phyloP scores from a whole-genome alignment of 2,888 invertebrate species.

The Prosopocoilus inquinatus region DNA sequence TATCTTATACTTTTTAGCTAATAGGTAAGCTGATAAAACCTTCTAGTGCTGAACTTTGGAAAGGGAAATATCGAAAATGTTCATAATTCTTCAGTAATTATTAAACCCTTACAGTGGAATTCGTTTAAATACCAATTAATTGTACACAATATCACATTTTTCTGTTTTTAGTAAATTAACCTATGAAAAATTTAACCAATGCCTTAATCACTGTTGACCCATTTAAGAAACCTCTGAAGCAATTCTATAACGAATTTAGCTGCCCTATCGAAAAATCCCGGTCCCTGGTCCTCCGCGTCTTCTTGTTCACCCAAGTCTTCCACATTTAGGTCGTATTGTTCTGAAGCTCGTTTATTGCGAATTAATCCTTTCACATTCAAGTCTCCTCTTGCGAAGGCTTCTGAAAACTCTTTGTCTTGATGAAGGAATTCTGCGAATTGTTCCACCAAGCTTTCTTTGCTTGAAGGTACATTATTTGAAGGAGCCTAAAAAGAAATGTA shows the following conservation, averaged over 20 bases:
- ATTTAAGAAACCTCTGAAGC: slow-evolving; percentile 50
- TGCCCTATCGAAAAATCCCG: slow-evolving; percentile 49
- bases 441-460: slow-evolving; percentile 33
- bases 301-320: slow-evolving; percentile 21
- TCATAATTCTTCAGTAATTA: too few relatives aligned
- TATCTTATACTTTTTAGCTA: too few relatives aligned
- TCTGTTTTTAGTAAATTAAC: not conserved
- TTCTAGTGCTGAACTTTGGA: too few relatives aligned
- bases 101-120: too few relatives aligned
- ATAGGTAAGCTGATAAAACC: too few relatives aligned
- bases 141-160: too few relatives aligned
- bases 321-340: slow-evolving; percentile 16
- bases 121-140: too few relatives aligned
- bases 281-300: slow-evolving; percentile 22
- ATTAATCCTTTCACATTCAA: slow-evolving; percentile 9
- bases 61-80: too few relatives aligned
- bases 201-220: slow-evolving; percentile 46
- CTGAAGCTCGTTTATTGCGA: slow-evolving; percentile 27
- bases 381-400: slow-evolving; percentile 8
- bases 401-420: slow-evolving; percentile 40
- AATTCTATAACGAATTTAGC: slow-evolving; percentile 50
- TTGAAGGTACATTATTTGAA: not conserved
- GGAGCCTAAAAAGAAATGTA: not conserved
- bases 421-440: slow-evolving; percentile 43
- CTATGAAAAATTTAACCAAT: not conserved